These are phyloP conservation scores for Pogonognathellus flavescens DNA, from an alignment of 1,140 invertebrate genomes.

Conservation along the genomic window DNA sequence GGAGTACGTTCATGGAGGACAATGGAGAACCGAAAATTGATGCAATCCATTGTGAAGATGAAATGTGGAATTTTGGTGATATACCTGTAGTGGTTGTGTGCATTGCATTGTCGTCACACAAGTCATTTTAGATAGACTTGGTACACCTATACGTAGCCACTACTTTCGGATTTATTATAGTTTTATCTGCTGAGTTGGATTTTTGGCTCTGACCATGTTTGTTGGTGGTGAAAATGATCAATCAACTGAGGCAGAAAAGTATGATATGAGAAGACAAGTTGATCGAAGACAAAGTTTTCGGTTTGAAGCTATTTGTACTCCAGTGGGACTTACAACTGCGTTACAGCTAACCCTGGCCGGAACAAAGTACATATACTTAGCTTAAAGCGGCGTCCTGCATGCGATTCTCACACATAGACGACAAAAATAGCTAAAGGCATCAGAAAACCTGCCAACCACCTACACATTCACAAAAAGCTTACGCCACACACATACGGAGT, in stretches of 20 bases:
- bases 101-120: too few relatives aligned
- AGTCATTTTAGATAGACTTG: not conserved
- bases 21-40: too few relatives aligned
- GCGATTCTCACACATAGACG: too few relatives aligned
- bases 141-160: too few relatives aligned
- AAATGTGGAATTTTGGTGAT: too few relatives aligned
- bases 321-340: not conserved
- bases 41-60: too few relatives aligned
- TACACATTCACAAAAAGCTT: too few relatives aligned
- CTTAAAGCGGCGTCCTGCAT: not conserved
- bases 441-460: too few relatives aligned
- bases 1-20: too few relatives aligned
- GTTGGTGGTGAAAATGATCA: constrained; percentile 48
- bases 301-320: constrained; percentile 6
- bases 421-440: too few relatives aligned
- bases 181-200: constrained; percentile 7
- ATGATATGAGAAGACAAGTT: constrained; percentile 35
- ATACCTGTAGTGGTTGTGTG: too few relatives aligned
- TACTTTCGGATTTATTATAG: not conserved
- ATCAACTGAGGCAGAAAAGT: constrained; percentile 51
- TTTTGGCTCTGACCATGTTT: constrained; percentile 14
- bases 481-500: too few relatives aligned
- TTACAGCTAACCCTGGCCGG: not conserved
- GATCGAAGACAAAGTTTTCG: constrained; percentile 56
- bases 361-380: not conserved